Base-by-base conservation (phyloP, 2,888 invertebrate species). In the Tryphoninae sp. region DNA sequence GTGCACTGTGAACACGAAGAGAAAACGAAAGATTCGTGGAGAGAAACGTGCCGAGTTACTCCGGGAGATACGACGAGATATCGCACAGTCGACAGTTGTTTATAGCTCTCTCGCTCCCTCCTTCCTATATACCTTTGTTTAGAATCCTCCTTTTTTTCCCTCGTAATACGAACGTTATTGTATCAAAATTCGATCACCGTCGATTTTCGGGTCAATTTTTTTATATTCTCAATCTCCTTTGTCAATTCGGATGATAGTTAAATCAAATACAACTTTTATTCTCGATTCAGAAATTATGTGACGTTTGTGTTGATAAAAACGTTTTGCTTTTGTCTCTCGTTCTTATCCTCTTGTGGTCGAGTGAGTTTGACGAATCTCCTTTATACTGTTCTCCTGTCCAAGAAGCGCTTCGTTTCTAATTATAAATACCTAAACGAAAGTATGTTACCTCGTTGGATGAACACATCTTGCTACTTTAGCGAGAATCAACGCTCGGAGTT, bases 401-500 rank as follows among this genome's bases (percentile, higher is more conserved):
- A 22, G 59, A 55, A 11, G 51, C 73, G 61, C 62, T 81, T 76
- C 67, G 68, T 79, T 76, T 83, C 68, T 81, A 83, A 83, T 83
- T 81, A 76, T 64, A 76, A 81, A 81, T 58, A 68, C 76, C 22
- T 62, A 69, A 78, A 73, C 59, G 73, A 74, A 69, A 65, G 74
- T 69, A 53, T 42, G 59, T 74, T 78, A 9, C 64, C 26, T 42
- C 65, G 81, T 49, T 65, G 69, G 45, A 58, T 73, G 65, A 77
- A 77, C 68, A 51, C 62, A 72, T 67, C 61, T 64, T 55, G 40
- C 19, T 77, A 58, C 58, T 80, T 59, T 71, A 26, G 67, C 59
- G 75, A 42, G 26, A 40, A 42, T 40, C 40, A 22, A 33, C 22
- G n/a, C 22, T 19, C n/a, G 26, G n/a, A 67, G 53, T 67, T 53